Evolutionary conservation across 64 coral and sea anemone genomes (phyloP), one percentile per base, ranked within the genome.

Genomic region (Montipora efflorescens): DNA sequence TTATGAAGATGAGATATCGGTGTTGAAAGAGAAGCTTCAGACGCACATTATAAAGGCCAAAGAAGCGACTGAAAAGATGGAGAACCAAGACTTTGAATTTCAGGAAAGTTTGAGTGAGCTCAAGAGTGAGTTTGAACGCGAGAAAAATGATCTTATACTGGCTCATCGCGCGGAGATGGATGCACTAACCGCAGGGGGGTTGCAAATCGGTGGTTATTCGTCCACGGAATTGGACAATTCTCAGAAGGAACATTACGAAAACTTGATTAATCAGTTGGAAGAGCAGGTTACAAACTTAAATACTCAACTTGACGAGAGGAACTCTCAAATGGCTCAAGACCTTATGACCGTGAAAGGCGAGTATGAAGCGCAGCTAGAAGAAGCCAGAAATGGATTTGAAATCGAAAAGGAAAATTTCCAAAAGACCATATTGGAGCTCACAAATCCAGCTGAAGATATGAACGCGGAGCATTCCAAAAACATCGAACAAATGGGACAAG

Each of bases 81-180:
- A 98, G 47, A 90, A 98, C n/a, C 93, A 98, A 28, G 96, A 98
- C 36, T 98, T 94, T 48, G 82, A 98, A 36, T 89, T 98, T 81
- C 84, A 80, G 9, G 96, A 98, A 79, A 80, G 87, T 18, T 62
- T 98, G 50, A 98, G 81, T 47, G 89, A 91, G 18, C 79, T 79
- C 19, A 98, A 95, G 25, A 94, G 70, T 45, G 47, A 74, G 46
- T 78, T 81, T 64, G 93, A 94, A 46, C 45, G 74, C 18, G 89
- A 98, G 43, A 87, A 92, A 36, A 90, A 71, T n/a, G 18, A 46
- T 6, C 22, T 98, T 18, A 23, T 78, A 25, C 64, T 20, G 7
- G 89, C 91, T 75, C 84, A 76, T 80, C 83, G 87, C 36, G n/a
- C 74, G 50, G 87, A 98, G 13, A 70, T 98, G 4, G 67, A 74